These are phyloP conservation scores for Nomada fabriciana DNA, from an alignment of 2,888 invertebrate genomes.

Conservation along the genomic window DNA sequence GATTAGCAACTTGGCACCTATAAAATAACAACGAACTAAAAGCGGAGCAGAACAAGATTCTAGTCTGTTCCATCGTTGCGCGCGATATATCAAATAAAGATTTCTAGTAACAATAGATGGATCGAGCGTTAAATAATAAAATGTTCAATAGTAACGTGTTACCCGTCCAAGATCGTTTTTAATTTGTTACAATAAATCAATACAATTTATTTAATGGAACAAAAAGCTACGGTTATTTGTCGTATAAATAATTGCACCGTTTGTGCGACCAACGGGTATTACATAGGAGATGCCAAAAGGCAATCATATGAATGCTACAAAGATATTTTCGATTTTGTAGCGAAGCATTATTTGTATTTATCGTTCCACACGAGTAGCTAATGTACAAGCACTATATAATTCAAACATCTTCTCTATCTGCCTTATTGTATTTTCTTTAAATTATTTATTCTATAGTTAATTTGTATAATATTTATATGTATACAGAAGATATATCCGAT, in stretches of 20 bases:
- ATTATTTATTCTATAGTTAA: constrained; percentile 75
- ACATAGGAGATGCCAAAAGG: constrained; percentile 57
- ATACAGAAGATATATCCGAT: constrained; percentile 78
- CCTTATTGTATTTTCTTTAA: constrained; percentile 68
- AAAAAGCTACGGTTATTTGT: constrained; percentile 55
- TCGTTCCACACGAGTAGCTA: constrained; percentile 71
- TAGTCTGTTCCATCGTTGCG: neutral
- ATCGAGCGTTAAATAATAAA: constrained; percentile 26
- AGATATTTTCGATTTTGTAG: constrained; percentile 64
- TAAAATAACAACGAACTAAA: neutral
- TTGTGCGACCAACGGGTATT: constrained; percentile 58
- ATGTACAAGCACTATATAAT: constrained; percentile 76
- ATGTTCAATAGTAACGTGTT: constrained; percentile 21
- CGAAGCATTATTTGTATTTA: constrained; percentile 73
- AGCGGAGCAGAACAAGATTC: neutral
- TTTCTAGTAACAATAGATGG: constrained; percentile 17
- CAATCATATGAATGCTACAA: constrained; percentile 63
- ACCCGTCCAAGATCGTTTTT: constrained; percentile 62
- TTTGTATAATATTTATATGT: constrained; percentile 79
- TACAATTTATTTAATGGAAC: constrained; percentile 65
- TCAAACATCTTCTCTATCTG: constrained; percentile 63
- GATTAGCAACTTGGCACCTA: neutral
- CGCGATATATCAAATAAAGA: constrained; percentile 23
- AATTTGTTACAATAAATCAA: constrained; percentile 60
- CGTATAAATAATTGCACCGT: constrained; percentile 64